phyloP scores from a whole-genome alignment of 1,140 invertebrate genomes.

The Agrilus planipennis region DNA sequence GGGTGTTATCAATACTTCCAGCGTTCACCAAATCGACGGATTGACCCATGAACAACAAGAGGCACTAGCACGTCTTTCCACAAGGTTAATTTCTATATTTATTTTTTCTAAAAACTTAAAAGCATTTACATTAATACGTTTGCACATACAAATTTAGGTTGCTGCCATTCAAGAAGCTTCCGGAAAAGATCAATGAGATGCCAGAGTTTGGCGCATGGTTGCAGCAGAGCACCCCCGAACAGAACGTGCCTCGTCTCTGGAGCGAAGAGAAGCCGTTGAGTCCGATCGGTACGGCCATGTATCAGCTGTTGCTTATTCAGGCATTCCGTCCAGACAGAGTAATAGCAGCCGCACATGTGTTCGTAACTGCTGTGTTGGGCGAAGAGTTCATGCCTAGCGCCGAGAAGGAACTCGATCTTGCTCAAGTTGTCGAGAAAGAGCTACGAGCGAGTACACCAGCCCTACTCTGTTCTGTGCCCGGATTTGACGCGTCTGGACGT shows the following conservation, averaged over 20 bases:
- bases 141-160: conserved; percentile 41
- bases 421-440: conserved; percentile 80
- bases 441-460: conserved; percentile 85
- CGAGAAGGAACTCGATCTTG: conserved; percentile 86
- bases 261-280: conserved; percentile 69
- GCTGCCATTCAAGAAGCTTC: conserved; percentile 69
- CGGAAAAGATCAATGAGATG: conserved; percentile 57
- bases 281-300: conserved; percentile 65
- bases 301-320: conserved; percentile 83
- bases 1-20: conserved; percentile 52
- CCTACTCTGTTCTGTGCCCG: conserved; percentile 91
- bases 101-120: conserved; percentile 8
- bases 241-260: conserved; percentile 85
- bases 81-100: conserved; percentile 32
- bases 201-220: conserved; percentile 81
- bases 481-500: conserved; percentile 93
- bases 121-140: background rate
- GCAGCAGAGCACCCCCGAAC: conserved; percentile 80
- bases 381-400: conserved; percentile 78
- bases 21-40: conserved; percentile 42
- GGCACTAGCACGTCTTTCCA: conserved; percentile 54
- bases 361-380: conserved; percentile 80
- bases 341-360: conserved; percentile 76
- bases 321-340: conserved; percentile 90
- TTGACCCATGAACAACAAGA: conserved; percentile 77